phyloP scores from a whole-genome alignment of 1,140 invertebrate genomes.

The Anoplophora glabripennis region DNA sequence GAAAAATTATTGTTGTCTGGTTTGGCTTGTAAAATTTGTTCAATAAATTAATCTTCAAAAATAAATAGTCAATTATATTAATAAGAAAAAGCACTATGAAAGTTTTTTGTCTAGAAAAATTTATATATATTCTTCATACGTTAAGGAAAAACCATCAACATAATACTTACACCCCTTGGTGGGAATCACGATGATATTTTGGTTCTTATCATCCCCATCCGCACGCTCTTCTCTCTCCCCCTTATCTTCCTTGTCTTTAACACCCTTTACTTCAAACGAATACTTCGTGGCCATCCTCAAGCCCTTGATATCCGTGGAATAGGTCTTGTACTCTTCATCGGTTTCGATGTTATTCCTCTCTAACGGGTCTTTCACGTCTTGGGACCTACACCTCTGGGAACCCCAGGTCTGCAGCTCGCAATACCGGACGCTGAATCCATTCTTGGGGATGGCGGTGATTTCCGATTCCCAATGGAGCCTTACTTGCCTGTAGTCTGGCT shows the following conservation, averaged over 20 bases:
- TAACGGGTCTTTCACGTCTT: conserved; percentile 38
- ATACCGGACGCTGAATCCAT: conserved; percentile 64
- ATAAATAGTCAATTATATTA: no score
- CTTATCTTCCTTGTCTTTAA: conserved; percentile 43
- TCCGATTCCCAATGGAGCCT: conserved; percentile 62
- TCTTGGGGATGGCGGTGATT: conserved; percentile 37
- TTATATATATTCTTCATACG: no score
- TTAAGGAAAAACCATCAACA: no score
- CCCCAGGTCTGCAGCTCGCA: conserved; percentile 75
- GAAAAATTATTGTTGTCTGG: no score
- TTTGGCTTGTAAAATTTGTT: no score
- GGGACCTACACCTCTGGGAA: conserved; percentile 66
- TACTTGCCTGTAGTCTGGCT: conserved; percentile 70
- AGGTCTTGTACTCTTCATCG: conserved; percentile 42
- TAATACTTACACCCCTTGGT: conserved; percentile 78
- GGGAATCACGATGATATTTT: conserved; percentile 61
- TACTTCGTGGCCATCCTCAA: conserved; percentile 76
- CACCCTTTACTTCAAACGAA: conserved; percentile 66
- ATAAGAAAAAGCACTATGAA: no score
- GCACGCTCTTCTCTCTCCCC: conserved; percentile 44
- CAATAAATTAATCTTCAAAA: no score
- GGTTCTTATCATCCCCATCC: conserved; percentile 44
- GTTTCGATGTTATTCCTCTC: conserved; percentile 35
- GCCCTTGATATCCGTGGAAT: conserved; percentile 58
- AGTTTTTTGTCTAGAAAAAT: no score